Percentiles rank a stretch among this genome's conserved stretches.
These are phyloP conservation scores for Gulo gulo DNA, from an alignment of 2,113 vertebrate species.

Conservation along the genomic window DNA sequence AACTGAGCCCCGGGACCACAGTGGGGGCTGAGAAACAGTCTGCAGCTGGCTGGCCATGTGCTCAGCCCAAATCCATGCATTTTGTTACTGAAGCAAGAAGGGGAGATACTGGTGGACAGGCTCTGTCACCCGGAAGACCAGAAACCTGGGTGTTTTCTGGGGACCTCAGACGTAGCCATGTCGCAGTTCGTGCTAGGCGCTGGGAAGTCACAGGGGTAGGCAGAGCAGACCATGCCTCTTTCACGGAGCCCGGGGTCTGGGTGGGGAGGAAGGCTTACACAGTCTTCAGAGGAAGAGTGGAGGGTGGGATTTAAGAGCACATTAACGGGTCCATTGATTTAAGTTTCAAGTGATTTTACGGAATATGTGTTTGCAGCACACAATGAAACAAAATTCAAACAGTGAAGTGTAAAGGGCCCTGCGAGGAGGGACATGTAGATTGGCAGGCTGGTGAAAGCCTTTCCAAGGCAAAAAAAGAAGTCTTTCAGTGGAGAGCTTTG, in stretches of 20 bases:
- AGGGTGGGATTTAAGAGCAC: background rate
- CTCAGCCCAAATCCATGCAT: background rate
- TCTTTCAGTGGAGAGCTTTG: background rate
- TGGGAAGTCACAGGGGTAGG: background rate
- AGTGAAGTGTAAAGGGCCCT: background rate
- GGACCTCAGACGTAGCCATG: accelerated
- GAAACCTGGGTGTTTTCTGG: background rate
- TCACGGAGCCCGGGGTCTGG: background rate
- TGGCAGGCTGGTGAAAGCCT: background rate
- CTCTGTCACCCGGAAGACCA: background rate
- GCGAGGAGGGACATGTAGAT: background rate
- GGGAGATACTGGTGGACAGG: background rate
- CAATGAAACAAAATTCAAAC: background rate
- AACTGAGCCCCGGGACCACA: background rate
- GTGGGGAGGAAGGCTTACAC: background rate
- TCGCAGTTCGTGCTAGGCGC: background rate
- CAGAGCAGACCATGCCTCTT: too few relatives aligned
- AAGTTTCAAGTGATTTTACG: background rate
- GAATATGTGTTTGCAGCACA: background rate
- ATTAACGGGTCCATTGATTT: background rate
- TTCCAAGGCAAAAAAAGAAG: background rate
- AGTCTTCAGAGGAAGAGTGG: background rate
- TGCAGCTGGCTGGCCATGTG: background rate
- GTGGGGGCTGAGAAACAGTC: background rate
- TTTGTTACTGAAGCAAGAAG: background rate